phyloP scores from a whole-genome alignment of 2,888 invertebrate species.

The Pollenia amentaria region DNA sequence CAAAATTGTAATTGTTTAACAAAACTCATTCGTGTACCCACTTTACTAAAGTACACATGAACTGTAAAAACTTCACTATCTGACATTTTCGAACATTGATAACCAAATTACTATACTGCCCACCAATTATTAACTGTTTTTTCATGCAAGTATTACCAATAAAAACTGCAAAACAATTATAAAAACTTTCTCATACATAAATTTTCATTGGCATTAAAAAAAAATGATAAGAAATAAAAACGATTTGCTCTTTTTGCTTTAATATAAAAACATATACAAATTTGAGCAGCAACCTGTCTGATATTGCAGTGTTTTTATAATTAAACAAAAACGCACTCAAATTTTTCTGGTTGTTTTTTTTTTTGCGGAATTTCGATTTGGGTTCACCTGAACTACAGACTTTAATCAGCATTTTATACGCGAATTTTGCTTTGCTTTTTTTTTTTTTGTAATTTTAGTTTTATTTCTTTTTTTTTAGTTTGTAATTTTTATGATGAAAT shows the following conservation, averaged over 20 bases:
- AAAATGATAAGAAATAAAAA: slow-evolving; percentile 31
- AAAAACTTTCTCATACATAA: slow-evolving; percentile 6
- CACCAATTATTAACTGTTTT: not conserved
- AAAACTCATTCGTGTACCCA: not conserved
- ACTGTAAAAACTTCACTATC: slow-evolving; percentile 1
- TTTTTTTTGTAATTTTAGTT: slow-evolving; percentile 25
- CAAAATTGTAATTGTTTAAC: not conserved
- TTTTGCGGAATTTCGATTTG: slow-evolving; percentile 19
- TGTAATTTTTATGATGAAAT: slow-evolving; percentile 13
- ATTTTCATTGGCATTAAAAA: slow-evolving; percentile 17
- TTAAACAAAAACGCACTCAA: slow-evolving; percentile 31
- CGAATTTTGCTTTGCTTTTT: slow-evolving; percentile 19
- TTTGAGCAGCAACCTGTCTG: slow-evolving; percentile 3
- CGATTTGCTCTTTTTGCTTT: slow-evolving; percentile 6
- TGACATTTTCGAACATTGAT: slow-evolving; percentile 6
- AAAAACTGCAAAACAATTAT: not conserved
- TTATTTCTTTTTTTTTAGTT: slow-evolving; percentile 8
- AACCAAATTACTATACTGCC: slow-evolving; percentile 28
- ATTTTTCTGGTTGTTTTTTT: not conserved
- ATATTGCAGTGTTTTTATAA: slow-evolving; percentile 20
- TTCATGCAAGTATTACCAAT: not conserved
- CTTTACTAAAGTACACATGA: slow-evolving; percentile 33
- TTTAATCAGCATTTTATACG: slow-evolving; percentile 30
- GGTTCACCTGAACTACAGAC: slow-evolving; percentile 37
- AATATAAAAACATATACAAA: slow-evolving; percentile 15